A percentile compares a stretch with the other conserved stretches of the same genome.
phyloP scores from a whole-genome alignment of 2,888 invertebrate species.

The Neoaliturus tenellus region DNA sequence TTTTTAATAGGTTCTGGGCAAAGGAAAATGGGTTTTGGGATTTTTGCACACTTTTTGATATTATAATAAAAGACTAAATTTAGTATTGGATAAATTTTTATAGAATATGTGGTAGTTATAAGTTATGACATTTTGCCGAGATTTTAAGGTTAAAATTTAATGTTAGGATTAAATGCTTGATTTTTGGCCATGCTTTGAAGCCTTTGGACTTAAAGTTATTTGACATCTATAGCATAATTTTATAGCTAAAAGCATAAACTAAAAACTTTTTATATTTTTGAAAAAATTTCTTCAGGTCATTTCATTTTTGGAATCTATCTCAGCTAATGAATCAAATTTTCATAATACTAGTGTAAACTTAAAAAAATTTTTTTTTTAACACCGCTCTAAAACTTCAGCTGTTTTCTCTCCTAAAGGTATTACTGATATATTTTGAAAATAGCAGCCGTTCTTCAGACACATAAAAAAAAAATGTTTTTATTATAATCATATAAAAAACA shows the following conservation, averaged over 20 bases:
- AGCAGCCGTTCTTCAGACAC: too few relatives aligned
- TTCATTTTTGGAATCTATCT: too few relatives aligned
- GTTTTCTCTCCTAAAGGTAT: too few relatives aligned
- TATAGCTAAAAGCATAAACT: background rate
- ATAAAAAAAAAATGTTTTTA: too few relatives aligned
- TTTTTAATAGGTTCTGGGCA: background rate
- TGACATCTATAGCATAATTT: background rate
- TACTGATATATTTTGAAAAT: too few relatives aligned
- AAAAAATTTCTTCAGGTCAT: too few relatives aligned
- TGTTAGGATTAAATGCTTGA: background rate
- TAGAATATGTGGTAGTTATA: background rate
- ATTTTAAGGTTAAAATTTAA: background rate
- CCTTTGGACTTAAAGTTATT: background rate
- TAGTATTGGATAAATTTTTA: background rate
- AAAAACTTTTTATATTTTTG: background rate
- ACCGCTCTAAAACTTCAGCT: too few relatives aligned
- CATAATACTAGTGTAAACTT: too few relatives aligned
- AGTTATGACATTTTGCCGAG: background rate
- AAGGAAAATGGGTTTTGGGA: background rate
- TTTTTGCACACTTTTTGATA: background rate
- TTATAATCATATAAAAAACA: too few relatives aligned
- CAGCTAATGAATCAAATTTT: too few relatives aligned
- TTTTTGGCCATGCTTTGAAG: background rate
- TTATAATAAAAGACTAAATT: background rate
- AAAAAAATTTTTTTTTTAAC: too few relatives aligned